These are phyloP conservation scores for Eubucco bourcierii DNA, from an alignment of 2,113 vertebrate genomes.

Conservation along the genomic window DNA sequence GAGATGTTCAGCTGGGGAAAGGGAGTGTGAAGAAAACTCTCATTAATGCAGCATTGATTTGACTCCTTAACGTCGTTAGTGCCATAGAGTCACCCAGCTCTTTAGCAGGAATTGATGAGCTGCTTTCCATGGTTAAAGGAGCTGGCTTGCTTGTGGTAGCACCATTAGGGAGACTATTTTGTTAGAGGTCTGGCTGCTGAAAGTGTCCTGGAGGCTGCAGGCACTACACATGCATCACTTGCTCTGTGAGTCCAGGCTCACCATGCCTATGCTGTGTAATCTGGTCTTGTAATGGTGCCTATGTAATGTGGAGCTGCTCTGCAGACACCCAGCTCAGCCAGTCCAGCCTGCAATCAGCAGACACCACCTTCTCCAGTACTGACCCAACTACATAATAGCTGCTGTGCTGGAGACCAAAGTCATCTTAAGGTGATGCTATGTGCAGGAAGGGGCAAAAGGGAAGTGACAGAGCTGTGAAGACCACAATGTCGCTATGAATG, in stretches of 20 bases:
- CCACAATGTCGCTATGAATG: neutral
- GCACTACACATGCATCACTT: neutral
- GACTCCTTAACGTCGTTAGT: neutral
- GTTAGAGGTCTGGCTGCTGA: neutral
- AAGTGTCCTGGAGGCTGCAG: neutral
- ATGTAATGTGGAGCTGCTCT: neutral
- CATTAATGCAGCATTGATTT: constrained; percentile 24
- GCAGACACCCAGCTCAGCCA: neutral
- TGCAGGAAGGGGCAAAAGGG: neutral
- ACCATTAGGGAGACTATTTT: neutral
- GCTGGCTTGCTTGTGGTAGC: neutral
- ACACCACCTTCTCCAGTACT: neutral
- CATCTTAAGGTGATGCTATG: neutral
- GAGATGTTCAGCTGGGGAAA: constrained; percentile 20
- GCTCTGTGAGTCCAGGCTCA: neutral
- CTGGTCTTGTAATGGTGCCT: neutral
- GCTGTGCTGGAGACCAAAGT: neutral
- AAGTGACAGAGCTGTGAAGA: neutral
- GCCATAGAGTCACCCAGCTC: neutral
- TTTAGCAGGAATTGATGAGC: constrained; percentile 4
- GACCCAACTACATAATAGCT: neutral
- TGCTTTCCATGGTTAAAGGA: neutral
- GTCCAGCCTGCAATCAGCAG: neutral
- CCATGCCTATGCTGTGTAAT: neutral
- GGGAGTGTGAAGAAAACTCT: constrained; percentile 26